These are phyloP conservation scores for Rhyzopertha dominica DNA, from an alignment of 1,140 invertebrate genomes.

Conservation along the genomic window DNA sequence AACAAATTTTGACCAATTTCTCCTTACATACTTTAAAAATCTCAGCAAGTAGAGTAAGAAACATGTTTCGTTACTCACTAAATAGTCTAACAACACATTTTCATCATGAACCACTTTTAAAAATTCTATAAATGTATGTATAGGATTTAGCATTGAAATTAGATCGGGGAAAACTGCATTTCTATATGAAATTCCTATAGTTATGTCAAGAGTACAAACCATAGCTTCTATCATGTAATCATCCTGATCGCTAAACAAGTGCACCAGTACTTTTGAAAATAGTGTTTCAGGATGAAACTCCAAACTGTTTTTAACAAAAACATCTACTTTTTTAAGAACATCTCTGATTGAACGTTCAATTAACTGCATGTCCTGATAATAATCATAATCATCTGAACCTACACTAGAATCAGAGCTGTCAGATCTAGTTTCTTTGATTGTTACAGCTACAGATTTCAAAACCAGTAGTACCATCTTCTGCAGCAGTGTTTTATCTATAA, in stretches of 20 bases:
- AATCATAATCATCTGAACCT: slow-evolving; percentile 74
- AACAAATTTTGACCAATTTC: slow-evolving; percentile 80
- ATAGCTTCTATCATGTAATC: slow-evolving; percentile 88
- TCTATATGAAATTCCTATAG: slow-evolving; percentile 74
- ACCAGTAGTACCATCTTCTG: slow-evolving; percentile 81
- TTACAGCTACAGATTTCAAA: slow-evolving; percentile 82
- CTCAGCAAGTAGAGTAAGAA: slow-evolving; percentile 81
- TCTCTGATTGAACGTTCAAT: slow-evolving; percentile 80
- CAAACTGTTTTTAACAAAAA: slow-evolving; percentile 72
- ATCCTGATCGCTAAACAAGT: slow-evolving; percentile 84
- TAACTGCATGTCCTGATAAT: slow-evolving; percentile 83
- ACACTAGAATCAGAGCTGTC: slow-evolving; percentile 78
- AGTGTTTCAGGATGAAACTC: slow-evolving; percentile 84
- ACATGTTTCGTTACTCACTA: slow-evolving; percentile 88
- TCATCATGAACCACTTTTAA: slow-evolving; percentile 76
- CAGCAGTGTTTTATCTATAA: slow-evolving; percentile 65
- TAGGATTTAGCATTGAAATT: slow-evolving; percentile 74
- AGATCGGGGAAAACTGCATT: slow-evolving; percentile 72
- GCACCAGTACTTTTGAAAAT: slow-evolving; percentile 81
- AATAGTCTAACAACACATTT: slow-evolving; percentile 76
- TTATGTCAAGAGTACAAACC: slow-evolving; percentile 85
- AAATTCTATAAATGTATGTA: slow-evolving; percentile 78
- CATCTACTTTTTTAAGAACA: slow-evolving; percentile 74
- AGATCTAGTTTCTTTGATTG: slow-evolving; percentile 81
- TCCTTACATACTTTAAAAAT: slow-evolving; percentile 77